These are phyloP conservation scores for Cryptocheilus praepositus DNA, from an alignment of 2,888 invertebrate species.

Conservation along the genomic window DNA sequence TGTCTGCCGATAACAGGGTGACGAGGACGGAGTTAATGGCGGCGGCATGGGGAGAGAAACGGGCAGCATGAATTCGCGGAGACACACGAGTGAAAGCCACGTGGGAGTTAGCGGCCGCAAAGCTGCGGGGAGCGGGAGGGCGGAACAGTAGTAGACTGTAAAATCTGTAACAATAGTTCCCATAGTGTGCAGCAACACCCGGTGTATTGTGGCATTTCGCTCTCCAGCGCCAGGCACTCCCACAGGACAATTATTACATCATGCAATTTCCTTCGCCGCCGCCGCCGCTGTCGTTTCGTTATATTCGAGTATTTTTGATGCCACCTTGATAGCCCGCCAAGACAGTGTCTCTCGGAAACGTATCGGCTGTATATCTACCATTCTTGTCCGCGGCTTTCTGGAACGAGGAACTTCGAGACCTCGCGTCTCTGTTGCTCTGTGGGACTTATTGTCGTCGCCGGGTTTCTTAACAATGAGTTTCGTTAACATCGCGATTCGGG, in stretches of 20 bases:
- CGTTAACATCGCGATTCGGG: too few species aligned
- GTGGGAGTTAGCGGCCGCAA: slow-evolving; percentile 67
- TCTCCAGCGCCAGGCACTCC: slow-evolving; percentile 67
- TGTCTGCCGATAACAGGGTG: slow-evolving; percentile 15
- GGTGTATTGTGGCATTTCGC: slow-evolving; percentile 64
- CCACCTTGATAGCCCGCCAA: slow-evolving; percentile 40
- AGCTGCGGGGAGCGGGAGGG: slow-evolving; percentile 26
- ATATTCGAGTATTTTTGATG: slow-evolving; percentile 44
- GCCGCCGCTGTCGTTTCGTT: slow-evolving; percentile 39
- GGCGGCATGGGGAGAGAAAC: slow-evolving; percentile 43
- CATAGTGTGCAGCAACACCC: slow-evolving; percentile 68
- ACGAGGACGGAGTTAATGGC: slow-evolving; percentile 25
- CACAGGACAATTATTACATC: slow-evolving; percentile 74
- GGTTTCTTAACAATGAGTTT: too few species aligned
- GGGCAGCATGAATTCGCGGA: slow-evolving; percentile 56
- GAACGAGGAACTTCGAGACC: not conserved
- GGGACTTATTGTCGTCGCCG: not conserved
- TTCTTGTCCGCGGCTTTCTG: slow-evolving; percentile 8
- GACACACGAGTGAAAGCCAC: slow-evolving; percentile 73
- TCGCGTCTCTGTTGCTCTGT: not conserved
- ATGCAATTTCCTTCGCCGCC: slow-evolving; percentile 71
- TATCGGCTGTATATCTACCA: slow-evolving; percentile 46
- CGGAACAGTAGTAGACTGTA: slow-evolving; percentile 71
- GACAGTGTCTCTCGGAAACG: slow-evolving; percentile 29
- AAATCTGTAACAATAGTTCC: slow-evolving; percentile 75